A percentile compares a stretch with the other conserved stretches of the same genome.
Evolutionary conservation across 2,888 invertebrate genomes (phyloP).

Genomic region (Clunio marinus): DNA sequence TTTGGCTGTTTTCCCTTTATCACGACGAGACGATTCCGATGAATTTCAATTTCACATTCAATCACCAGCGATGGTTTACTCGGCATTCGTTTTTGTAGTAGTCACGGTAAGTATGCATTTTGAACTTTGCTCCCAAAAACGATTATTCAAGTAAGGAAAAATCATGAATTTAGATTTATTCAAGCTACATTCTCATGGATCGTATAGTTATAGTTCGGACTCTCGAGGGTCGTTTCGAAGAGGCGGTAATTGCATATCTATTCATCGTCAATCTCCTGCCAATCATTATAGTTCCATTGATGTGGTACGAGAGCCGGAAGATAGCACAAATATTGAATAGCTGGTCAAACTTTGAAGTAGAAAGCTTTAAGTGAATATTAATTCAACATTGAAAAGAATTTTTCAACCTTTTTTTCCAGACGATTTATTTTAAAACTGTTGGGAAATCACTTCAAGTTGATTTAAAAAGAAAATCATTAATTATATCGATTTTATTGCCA

Average conservation of each 20-base stretch:
- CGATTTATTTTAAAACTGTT: slow-evolving; percentile 59
- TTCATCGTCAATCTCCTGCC: slow-evolving; percentile 70
- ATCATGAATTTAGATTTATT: slow-evolving; percentile 55
- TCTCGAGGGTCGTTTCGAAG: slow-evolving; percentile 66
- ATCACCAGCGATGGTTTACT: slow-evolving; percentile 59
- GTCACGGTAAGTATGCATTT: slow-evolving; percentile 47
- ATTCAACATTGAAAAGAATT: background rate
- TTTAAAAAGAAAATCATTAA: slow-evolving; percentile 57
- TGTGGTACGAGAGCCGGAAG: slow-evolving; percentile 66
- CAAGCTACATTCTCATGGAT: slow-evolving; percentile 59
- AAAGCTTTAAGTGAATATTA: background rate
- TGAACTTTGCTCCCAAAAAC: background rate
- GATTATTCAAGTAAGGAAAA: background rate
- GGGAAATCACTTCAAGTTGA: slow-evolving; percentile 57
- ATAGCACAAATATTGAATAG: slow-evolving; percentile 59
- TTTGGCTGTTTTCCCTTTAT: slow-evolving; percentile 61
- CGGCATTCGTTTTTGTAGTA: slow-evolving; percentile 53
- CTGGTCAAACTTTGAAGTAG: slow-evolving; percentile 67
- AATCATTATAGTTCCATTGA: slow-evolving; percentile 59
- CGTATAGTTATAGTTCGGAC: slow-evolving; percentile 60
- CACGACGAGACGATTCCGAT: slow-evolving; percentile 53
- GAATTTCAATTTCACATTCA: slow-evolving; percentile 53
- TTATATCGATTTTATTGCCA: slow-evolving; percentile 59
- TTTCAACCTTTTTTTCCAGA: slow-evolving; percentile 47
- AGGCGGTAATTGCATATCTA: slow-evolving; percentile 69